Percentiles rank a stretch among this genome's conserved stretches.
phyloP scores from a whole-genome alignment of 1,140 invertebrate species.

The Anagrus nilaparvatae region DNA sequence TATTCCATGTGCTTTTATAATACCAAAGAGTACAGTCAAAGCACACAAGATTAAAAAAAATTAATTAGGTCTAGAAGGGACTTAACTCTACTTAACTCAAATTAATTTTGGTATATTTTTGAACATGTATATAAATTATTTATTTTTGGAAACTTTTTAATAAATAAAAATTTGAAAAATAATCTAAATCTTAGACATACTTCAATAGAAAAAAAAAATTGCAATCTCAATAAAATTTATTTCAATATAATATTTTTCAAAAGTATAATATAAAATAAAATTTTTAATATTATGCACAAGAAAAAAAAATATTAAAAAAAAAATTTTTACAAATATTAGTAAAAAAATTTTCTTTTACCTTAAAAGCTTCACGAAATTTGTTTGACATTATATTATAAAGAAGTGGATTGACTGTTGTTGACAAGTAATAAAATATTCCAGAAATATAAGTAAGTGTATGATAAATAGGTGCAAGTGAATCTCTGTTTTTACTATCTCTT shows the following conservation, averaged over 20 bases:
- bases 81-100: no score
- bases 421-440: slow-evolving; percentile 61
- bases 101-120: no score
- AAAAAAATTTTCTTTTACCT: slow-evolving; percentile 43
- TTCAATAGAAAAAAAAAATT: not conserved
- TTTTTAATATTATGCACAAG: not conserved
- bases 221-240: not conserved
- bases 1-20: no score
- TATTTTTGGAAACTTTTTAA: no score
- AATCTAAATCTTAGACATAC: no score
- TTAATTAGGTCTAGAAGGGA: no score
- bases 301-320: slow-evolving; percentile 18
- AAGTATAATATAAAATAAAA: not conserved
- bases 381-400: slow-evolving; percentile 83
- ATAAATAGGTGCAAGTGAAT: slow-evolving; percentile 44
- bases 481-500: slow-evolving; percentile 27
- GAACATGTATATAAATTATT: no score
- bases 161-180: no score
- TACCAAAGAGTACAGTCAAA: no score
- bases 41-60: no score
- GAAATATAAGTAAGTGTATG: slow-evolving; percentile 56
- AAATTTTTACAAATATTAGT: slow-evolving; percentile 8
- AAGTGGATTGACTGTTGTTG: slow-evolving; percentile 71
- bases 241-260: not conserved
- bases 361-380: slow-evolving; percentile 75